Evolutionary conservation across 2,797 vertebrate species (phyloP).

Genomic region (Protosalanx chinensis): DNA sequence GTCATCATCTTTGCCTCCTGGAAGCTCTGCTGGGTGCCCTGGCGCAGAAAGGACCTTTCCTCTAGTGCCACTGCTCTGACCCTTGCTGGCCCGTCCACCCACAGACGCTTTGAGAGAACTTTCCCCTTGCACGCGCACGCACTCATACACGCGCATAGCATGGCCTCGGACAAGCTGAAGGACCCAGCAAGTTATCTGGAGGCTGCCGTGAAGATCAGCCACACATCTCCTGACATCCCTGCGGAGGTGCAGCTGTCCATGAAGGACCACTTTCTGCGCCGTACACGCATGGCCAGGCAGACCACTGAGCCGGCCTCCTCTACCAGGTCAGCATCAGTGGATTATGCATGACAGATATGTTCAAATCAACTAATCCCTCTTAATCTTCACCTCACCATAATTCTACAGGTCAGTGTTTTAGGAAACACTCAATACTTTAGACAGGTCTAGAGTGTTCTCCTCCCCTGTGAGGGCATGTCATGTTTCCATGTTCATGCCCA

Average conservation of each 20-base stretch:
- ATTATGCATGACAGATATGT: background rate
- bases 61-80: slow-evolving; percentile 57
- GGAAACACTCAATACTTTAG: background rate
- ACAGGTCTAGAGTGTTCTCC: no score
- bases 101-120: slow-evolving; percentile 49
- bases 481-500: no score
- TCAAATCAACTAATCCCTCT: background rate
- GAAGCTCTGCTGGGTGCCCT: slow-evolving; percentile 84
- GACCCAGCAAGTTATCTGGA: slow-evolving; percentile 77
- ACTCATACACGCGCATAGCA: slow-evolving; percentile 48
- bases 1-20: slow-evolving; percentile 82
- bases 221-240: slow-evolving; percentile 83
- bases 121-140: slow-evolving; percentile 10
- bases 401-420: background rate
- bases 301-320: slow-evolving; percentile 81
- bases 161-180: slow-evolving; percentile 81
- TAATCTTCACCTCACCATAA: background rate
- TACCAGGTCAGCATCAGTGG: slow-evolving; percentile 69
- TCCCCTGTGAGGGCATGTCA: no score
- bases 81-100: slow-evolving; percentile 14
- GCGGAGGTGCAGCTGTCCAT: slow-evolving; percentile 84
- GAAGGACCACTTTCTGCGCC: slow-evolving; percentile 78
- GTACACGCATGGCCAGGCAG: slow-evolving; percentile 77
- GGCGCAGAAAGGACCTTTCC: slow-evolving; percentile 75
- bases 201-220: slow-evolving; percentile 84